Percentiles rank a stretch among this genome's conserved stretches.
Evolutionary conservation across 2,113 vertebrate genomes (phyloP).

Genomic region (Pelodiscus sinensis): DNA sequence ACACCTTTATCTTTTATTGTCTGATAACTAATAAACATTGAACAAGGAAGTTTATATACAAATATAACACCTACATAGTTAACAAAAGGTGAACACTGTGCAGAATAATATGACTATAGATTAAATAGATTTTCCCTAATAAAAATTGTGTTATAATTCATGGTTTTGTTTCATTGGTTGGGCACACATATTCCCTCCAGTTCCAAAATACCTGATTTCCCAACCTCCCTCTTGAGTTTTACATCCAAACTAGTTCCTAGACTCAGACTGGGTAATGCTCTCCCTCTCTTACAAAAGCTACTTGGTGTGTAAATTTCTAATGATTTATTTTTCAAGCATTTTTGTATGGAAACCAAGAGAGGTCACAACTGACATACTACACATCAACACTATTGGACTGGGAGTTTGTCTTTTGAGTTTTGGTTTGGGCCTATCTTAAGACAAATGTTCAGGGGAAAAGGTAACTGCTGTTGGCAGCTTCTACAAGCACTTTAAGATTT

Average conservation of each 20-base stretch:
- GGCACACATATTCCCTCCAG: neutral
- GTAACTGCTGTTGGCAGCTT: neutral
- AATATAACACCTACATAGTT: neutral
- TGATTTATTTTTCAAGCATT: neutral
- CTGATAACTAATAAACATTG: neutral
- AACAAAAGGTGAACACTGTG: neutral
- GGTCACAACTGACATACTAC: neutral
- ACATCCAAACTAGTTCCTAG: neutral
- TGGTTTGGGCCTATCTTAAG: neutral
- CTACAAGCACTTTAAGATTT: accelerated
- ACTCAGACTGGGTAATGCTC: neutral
- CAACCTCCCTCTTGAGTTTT: neutral
- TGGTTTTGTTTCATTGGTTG: neutral
- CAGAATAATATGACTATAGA: neutral
- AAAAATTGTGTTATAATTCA: neutral
- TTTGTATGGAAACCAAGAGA: accelerated
- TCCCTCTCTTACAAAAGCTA: neutral
- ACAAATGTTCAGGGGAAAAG: neutral
- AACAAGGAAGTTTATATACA: neutral
- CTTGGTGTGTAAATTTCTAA: neutral
- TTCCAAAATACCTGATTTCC: neutral
- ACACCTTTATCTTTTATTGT: neutral
- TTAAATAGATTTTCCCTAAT: neutral
- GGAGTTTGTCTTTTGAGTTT: neutral
- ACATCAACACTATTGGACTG: neutral